These are phyloP conservation scores for Spodoptera litura DNA, from an alignment of 1,140 invertebrate genomes.

Conservation along the genomic window DNA sequence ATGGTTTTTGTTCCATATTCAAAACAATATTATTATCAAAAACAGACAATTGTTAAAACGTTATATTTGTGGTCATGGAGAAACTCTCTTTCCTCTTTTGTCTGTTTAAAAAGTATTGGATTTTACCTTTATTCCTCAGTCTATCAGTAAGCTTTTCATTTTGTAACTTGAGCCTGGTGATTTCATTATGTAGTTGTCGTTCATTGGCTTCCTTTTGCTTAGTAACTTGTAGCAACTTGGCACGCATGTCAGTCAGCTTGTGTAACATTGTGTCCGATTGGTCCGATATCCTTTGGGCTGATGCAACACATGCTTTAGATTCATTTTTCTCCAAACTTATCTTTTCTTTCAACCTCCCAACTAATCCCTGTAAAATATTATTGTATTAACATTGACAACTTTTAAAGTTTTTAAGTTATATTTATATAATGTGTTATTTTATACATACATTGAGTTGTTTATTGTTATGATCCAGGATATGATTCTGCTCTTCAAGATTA, in stretches of 20 bases:
- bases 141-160: conserved; percentile 75
- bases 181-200: conserved; percentile 71
- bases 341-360: conserved; percentile 71
- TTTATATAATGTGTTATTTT: not conserved
- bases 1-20: not conserved
- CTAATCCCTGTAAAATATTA: conserved; percentile 58
- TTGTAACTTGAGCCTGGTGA: conserved; percentile 68
- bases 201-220: conserved; percentile 78
- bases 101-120: not conserved
- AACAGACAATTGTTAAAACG: too few species aligned
- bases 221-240: conserved; percentile 67
- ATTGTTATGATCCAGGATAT: conserved; percentile 74
- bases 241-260: conserved; percentile 65
- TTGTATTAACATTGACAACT: not conserved
- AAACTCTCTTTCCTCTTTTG: too few species aligned
- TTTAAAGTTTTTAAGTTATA: too few species aligned
- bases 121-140: conserved; percentile 71
- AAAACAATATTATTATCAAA: not conserved
- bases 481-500: conserved; percentile 68
- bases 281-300: conserved; percentile 76
- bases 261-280: conserved; percentile 71
- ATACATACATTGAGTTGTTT: conserved; percentile 74
- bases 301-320: conserved; percentile 76
- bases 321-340: conserved; percentile 75
- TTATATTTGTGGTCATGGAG: too few species aligned